Percentiles rank a stretch among this genome's conserved stretches.
phyloP scores from a whole-genome alignment of 1,140 invertebrate genomes.

The Drosophila kepulauana region DNA sequence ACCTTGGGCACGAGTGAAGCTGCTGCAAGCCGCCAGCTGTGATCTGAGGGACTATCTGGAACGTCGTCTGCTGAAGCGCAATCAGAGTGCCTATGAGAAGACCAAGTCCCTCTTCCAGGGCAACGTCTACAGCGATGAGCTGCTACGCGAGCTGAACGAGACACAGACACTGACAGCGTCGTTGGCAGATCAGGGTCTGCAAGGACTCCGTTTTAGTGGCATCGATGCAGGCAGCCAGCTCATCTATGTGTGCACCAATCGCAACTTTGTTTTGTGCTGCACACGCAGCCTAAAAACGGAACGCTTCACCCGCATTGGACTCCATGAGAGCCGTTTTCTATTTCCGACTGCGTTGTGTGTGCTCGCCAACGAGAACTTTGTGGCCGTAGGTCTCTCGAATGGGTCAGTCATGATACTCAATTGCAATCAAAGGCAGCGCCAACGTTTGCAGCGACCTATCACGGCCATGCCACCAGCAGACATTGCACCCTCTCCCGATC shows the following conservation, averaged over 20 bases:
- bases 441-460: conserved; percentile 27
- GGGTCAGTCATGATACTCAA: conserved; percentile 82
- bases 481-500: conserved; percentile 29
- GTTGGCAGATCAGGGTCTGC: conserved; percentile 45
- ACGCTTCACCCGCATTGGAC: conserved; percentile 63
- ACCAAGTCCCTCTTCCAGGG: conserved; percentile 79
- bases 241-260: conserved; percentile 81
- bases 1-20: conserved; percentile 78
- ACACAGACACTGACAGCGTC: conserved; percentile 48
- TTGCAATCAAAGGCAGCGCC: conserved; percentile 68
- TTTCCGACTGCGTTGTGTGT: conserved; percentile 75
- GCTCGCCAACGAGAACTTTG: conserved; percentile 70
- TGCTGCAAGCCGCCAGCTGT: conserved; percentile 74
- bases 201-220: conserved; percentile 74
- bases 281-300: conserved; percentile 75
- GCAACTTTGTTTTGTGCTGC: conserved; percentile 78
- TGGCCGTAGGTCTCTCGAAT: conserved; percentile 82
- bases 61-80: conserved; percentile 43
- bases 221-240: conserved; percentile 72
- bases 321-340: conserved; percentile 74
- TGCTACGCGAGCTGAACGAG: conserved; percentile 73
- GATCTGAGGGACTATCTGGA: conserved; percentile 72
- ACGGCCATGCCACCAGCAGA: conserved; percentile 34
- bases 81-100: conserved; percentile 68
- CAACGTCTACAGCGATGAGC: conserved; percentile 78